Conservation (phyloP, 53 echinoderm and acorn worm genomes). For the Antedon mediterranea region DNA sequence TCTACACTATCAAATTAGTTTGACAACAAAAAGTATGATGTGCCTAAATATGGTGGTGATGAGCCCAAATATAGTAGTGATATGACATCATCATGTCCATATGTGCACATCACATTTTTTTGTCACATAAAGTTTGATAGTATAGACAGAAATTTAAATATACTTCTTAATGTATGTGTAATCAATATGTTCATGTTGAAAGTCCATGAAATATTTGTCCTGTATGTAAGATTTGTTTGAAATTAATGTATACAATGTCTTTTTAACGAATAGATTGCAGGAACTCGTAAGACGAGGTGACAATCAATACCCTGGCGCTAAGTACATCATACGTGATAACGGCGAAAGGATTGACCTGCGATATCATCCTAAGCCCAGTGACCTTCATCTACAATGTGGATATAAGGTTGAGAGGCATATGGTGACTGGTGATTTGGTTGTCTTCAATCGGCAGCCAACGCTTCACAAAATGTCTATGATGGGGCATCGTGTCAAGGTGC, state of each 20-base stretch:
- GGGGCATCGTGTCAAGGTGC: conserved; percentile 93
- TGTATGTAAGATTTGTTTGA: neutral
- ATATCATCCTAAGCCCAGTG: conserved; percentile 79
- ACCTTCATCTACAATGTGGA: conserved; percentile 92
- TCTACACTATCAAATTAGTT: too few relatives aligned
- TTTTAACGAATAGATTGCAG: conserved; percentile 39
- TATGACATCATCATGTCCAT: too few relatives aligned
- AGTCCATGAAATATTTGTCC: neutral
- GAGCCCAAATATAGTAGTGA: too few relatives aligned
- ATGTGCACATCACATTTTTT: too few relatives aligned
- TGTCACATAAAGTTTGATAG: too few relatives aligned
- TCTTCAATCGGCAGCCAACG: conserved; percentile 97
- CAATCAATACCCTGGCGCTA: conserved; percentile 97
- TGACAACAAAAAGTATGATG: too few relatives aligned
- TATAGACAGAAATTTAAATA: too few relatives aligned
- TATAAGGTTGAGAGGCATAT: conserved; percentile 98
- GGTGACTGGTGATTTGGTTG: conserved; percentile 76
- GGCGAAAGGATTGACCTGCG: conserved; percentile 92
- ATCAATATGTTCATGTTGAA: too few relatives aligned
- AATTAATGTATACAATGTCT: too few relatives aligned
- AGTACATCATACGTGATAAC: conserved; percentile 97
- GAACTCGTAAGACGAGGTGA: conserved; percentile 79
- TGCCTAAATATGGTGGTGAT: too few relatives aligned
- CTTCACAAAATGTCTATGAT: conserved; percentile 99
- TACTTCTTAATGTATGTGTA: too few relatives aligned